phyloP scores from a whole-genome alignment of 2,888 invertebrate species.

The Scaptomyza tumidula region DNA sequence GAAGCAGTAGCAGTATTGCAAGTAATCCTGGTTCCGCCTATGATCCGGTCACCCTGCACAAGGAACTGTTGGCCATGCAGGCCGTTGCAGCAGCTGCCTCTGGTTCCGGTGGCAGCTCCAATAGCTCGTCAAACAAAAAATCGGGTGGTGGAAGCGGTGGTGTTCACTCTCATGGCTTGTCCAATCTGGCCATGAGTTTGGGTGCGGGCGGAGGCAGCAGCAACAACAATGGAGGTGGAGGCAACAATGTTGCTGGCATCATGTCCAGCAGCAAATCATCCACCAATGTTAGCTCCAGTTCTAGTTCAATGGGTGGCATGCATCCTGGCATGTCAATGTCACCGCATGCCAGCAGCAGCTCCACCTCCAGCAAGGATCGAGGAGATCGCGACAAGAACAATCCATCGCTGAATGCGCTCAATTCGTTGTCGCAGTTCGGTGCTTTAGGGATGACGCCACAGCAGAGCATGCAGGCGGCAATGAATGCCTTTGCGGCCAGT shows the following conservation, averaged over 20 bases:
- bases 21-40: constrained; percentile 83
- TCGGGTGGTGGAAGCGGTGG: constrained; percentile 41
- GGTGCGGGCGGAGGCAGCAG: constrained; percentile 34
- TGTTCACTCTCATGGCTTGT: constrained; percentile 62
- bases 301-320: constrained; percentile 51
- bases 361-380: constrained; percentile 51
- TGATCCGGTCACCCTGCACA: constrained; percentile 84
- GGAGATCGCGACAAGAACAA: constrained; percentile 80
- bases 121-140: constrained; percentile 68
- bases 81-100: constrained; percentile 84
- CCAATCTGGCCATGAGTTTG: constrained; percentile 60
- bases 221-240: constrained; percentile 28
- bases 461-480: constrained; percentile 85
- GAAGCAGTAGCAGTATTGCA: constrained; percentile 74
- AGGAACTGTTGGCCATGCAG: constrained; percentile 85
- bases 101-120: constrained; percentile 55
- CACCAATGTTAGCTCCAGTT: constrained; percentile 61
- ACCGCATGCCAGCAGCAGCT: constrained; percentile 66
- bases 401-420: constrained; percentile 84
- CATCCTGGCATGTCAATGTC: constrained; percentile 77
- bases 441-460: constrained; percentile 84
- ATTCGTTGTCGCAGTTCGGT: constrained; percentile 84
- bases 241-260: constrained; percentile 31
- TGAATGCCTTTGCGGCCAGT: constrained; percentile 84
- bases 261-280: constrained; percentile 65